Percentiles rank a stretch among this genome's conserved stretches.
Evolutionary conservation across 2,888 invertebrate genomes (phyloP).

Genomic region (Augiades crinisus): DNA sequence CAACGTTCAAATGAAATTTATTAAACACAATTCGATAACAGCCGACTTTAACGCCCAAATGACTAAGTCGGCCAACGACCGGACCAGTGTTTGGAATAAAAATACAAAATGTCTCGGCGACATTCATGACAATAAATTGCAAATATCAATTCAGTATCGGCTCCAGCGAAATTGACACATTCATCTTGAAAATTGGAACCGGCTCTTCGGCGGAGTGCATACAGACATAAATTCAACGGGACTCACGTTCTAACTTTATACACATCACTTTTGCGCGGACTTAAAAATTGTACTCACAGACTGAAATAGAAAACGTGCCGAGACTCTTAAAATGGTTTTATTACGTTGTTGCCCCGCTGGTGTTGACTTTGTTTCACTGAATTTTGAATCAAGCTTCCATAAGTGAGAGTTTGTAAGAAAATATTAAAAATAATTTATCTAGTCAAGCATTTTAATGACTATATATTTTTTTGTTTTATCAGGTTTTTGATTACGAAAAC

Average conservation of each 20-base stretch:
- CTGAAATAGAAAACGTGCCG: slow-evolving; percentile 38
- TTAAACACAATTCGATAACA: no score
- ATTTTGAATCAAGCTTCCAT: no score
- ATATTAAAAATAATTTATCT: no score
- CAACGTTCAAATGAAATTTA: no score
- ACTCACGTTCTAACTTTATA: slow-evolving; percentile 29
- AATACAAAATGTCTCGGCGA: slow-evolving; percentile 20
- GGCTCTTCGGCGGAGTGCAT: slow-evolving; percentile 33
- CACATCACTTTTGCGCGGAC: slow-evolving; percentile 32
- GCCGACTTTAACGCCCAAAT: background rate
- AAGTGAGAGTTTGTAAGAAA: no score
- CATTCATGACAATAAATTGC: slow-evolving; percentile 26
- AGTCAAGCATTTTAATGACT: no score
- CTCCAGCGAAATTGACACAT: slow-evolving; percentile 35
- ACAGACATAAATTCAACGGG: slow-evolving; percentile 32
- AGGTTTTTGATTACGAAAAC: no score
- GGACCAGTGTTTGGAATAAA: slow-evolving; percentile 3
- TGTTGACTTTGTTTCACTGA: slow-evolving; percentile 25
- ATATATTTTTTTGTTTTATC: no score
- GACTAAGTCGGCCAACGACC: background rate
- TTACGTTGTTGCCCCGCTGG: slow-evolving; percentile 28
- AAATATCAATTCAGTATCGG: slow-evolving; percentile 35
- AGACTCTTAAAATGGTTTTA: slow-evolving; percentile 30
- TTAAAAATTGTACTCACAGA: slow-evolving; percentile 38
- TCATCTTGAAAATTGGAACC: slow-evolving; percentile 38